Evolutionary conservation across 2,113 vertebrate species (phyloP).

Genomic region (Nothoprocta perdicaria): DNA sequence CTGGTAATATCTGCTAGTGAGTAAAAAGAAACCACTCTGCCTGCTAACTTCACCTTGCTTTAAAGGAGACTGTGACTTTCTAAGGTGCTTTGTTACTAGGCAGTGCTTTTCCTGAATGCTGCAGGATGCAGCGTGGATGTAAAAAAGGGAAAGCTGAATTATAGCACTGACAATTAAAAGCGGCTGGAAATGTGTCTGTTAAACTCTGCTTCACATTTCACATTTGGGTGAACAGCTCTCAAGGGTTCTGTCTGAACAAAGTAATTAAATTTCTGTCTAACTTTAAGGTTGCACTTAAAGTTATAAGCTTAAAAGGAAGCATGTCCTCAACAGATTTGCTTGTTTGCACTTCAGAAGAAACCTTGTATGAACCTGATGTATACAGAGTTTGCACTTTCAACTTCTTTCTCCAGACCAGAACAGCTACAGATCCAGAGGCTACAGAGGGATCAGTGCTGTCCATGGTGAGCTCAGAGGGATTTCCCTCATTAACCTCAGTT

Average conservation of each 20-base stretch:
- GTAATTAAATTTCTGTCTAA: conserved; percentile 41
- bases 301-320: neutral
- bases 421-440: neutral
- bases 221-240: conserved; percentile 62
- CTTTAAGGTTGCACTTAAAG: conserved; percentile 6
- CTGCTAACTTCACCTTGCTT: neutral
- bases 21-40: neutral
- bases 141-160: conserved; percentile 54
- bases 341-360: neutral
- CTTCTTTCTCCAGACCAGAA: neutral
- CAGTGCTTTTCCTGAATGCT: conserved; percentile 10
- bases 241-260: conserved; percentile 40
- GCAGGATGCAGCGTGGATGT: neutral
- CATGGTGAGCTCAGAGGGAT: neutral
- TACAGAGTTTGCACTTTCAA: neutral
- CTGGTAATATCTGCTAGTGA: neutral
- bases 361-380: neutral
- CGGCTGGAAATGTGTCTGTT: conserved; percentile 40
- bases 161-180: conserved; percentile 42
- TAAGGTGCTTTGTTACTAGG: neutral
- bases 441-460: neutral
- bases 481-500: neutral
- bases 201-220: conserved; percentile 53
- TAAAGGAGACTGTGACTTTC: neutral
- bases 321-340: neutral